phyloP scores from a whole-genome alignment of 2,888 invertebrate species.

The Cotesia congregata region DNA sequence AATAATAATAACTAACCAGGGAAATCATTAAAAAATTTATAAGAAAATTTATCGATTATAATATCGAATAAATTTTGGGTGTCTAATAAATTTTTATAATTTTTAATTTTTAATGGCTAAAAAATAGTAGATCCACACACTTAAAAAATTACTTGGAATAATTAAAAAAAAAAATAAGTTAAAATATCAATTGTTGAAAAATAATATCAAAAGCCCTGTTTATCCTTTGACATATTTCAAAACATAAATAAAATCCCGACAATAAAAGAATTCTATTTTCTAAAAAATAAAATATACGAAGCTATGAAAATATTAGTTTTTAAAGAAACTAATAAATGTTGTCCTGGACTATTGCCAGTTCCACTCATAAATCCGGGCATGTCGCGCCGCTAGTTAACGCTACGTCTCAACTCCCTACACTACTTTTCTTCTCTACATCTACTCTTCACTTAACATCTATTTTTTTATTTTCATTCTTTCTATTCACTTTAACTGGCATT shows the following conservation, averaged over 20 bases:
- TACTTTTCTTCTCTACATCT: conserved; percentile 35
- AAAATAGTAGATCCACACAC: too few relatives aligned
- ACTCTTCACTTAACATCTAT: conserved; percentile 10
- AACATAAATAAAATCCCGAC: not conserved
- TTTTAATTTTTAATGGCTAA: too few relatives aligned
- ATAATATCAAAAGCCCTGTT: too few relatives aligned
- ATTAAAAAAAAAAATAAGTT: too few relatives aligned
- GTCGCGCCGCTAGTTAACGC: conserved; percentile 58
- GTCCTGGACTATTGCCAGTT: conserved; percentile 61
- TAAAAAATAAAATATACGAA: not conserved
- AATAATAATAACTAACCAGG: too few relatives aligned
- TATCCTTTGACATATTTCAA: not conserved
- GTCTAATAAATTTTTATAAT: too few relatives aligned
- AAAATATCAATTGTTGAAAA: too few relatives aligned
- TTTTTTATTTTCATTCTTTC: conserved; percentile 22
- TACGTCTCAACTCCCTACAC: conserved; percentile 34
- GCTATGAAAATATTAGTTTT: conserved; percentile 40
- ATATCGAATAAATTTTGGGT: too few relatives aligned
- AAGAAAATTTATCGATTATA: too few relatives aligned
- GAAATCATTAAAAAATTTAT: too few relatives aligned
- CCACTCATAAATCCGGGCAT: conserved; percentile 63
- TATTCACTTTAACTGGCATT: conserved; percentile 4
- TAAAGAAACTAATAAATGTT: conserved; percentile 60
- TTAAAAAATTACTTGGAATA: too few relatives aligned
- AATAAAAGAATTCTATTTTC: not conserved